Evolutionary conservation across 2,113 vertebrate species (phyloP).

Genomic region (Bombycilla garrulus): DNA sequence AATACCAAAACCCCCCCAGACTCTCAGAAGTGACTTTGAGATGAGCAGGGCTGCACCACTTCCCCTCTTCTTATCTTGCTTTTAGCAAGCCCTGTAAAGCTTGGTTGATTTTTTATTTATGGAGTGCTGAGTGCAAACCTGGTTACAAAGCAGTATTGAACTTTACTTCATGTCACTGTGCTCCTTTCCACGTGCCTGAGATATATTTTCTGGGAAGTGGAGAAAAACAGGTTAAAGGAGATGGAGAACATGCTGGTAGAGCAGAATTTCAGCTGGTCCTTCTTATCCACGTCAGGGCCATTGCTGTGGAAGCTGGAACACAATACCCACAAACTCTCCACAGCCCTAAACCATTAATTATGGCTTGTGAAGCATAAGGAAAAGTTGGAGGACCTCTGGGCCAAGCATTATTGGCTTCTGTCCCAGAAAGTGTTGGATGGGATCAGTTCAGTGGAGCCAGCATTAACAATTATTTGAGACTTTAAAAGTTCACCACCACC

Average conservation of each 20-base stretch:
- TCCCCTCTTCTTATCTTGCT: not conserved
- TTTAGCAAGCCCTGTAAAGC: not conserved
- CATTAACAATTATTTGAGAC: not conserved
- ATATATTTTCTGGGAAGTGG: not conserved
- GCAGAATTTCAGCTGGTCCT: not conserved
- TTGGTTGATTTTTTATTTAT: not conserved
- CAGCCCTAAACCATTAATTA: constrained; percentile 52
- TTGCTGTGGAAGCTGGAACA: constrained; percentile 26
- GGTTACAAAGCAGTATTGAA: not conserved
- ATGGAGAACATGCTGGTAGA: not conserved
- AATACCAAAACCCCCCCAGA: not conserved
- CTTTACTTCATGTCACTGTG: not conserved
- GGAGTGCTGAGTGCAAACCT: not conserved
- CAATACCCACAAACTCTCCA: constrained; percentile 21
- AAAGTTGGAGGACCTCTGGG: constrained; percentile 42
- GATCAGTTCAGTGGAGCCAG: constrained; percentile 33
- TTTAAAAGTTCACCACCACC: constrained; percentile 30
- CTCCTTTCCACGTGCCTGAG: not conserved
- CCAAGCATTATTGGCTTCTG: constrained; percentile 39
- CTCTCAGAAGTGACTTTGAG: not conserved
- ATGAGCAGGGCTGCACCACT: not conserved
- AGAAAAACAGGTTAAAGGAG: constrained; percentile 5
- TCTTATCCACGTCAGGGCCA: not conserved
- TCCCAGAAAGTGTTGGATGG: constrained; percentile 54
- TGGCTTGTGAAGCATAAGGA: constrained; percentile 45